Base-by-base conservation (phyloP, 2,888 invertebrate species). In the Carcina quercana region DNA sequence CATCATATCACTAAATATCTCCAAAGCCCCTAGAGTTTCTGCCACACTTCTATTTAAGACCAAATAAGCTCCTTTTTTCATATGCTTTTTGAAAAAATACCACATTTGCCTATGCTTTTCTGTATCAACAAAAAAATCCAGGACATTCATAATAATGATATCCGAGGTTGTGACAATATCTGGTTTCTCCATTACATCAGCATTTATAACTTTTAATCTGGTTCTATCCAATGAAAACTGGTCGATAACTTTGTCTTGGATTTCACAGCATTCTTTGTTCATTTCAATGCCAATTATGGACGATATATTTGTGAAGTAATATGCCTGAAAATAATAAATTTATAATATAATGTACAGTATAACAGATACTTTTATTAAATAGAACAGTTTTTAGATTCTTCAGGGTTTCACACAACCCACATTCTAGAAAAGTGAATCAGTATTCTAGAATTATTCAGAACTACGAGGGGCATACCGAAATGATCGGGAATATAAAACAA, bases 241-340 rank as follows among this genome's bases (percentile, higher is more conserved):
- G 1, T 69, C 54, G 17, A 90, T 64, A 3, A 89, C 85, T 26
- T 75, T 75, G 28, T 83, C 70, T 62, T 91, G 90, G 5, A 92
- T 54, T 26, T 86, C 69, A 68, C 88, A 89, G 34, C 87, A 86
- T 32, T 89, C 88, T 41, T 83, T 68, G 52, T 91, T 91, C 61
- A 91, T 87, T 78, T 92, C 92, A 20, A 92, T 83, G 5, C 92
- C 91, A 39, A 89, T 65, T 28, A 91, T 88, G 43, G 69, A 75
- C 7, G 67, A 59, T 21, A 86, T 85, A 59, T 86, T 85, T 20
- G 88, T 86, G 32, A 86, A 86, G 45, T 86, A 67, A 52, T 87
- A 87, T 28, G 88, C 89, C 90, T 90, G 68, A 32, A 83, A 73
- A 34, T 36, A 34, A 37, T 37, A 30, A 41, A 30, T 31, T n/a